Conservation (phyloP, 2,797 vertebrate genomes). For the Dallia pectoralis region DNA sequence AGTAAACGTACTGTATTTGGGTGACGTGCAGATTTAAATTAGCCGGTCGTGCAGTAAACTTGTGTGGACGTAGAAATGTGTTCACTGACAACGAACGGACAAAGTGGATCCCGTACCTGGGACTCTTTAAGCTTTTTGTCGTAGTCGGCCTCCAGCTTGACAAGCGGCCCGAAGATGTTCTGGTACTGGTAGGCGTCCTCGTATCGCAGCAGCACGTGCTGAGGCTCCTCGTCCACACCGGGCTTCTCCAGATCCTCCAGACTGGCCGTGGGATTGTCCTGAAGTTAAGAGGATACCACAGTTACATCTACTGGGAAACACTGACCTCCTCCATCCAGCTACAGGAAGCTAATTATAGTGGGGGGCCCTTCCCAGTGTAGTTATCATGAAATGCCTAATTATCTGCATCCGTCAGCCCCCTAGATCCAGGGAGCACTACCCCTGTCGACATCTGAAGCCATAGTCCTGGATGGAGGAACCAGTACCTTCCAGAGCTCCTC, state of each 20-base stretch:
- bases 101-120: constrained; percentile 75
- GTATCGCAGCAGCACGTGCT: constrained; percentile 96
- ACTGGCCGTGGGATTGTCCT: constrained; percentile 97
- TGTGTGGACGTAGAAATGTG: neutral
- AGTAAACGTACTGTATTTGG: too few species aligned
- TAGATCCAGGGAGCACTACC: too few species aligned
- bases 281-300: neutral
- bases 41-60: neutral
- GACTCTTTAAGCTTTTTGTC: constrained; percentile 99
- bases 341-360: neutral
- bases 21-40: too few species aligned
- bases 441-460: too few species aligned
- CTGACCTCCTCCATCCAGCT: neutral
- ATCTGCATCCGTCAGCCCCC: too few species aligned
- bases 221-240: constrained; percentile 95
- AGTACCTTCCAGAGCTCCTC: constrained; percentile 98
- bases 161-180: constrained; percentile 97
- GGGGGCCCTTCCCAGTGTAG: too few species aligned
- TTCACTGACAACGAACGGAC: neutral
- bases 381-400: too few species aligned
- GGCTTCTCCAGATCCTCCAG: constrained; percentile 98
- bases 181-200: constrained; percentile 99
- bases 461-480: neutral
- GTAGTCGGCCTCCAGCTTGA: constrained; percentile 98
- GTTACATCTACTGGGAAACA: neutral